Evolutionary conservation across 2,113 vertebrate species (phyloP).

Genomic region (Thamnaconus septentrionalis): DNA sequence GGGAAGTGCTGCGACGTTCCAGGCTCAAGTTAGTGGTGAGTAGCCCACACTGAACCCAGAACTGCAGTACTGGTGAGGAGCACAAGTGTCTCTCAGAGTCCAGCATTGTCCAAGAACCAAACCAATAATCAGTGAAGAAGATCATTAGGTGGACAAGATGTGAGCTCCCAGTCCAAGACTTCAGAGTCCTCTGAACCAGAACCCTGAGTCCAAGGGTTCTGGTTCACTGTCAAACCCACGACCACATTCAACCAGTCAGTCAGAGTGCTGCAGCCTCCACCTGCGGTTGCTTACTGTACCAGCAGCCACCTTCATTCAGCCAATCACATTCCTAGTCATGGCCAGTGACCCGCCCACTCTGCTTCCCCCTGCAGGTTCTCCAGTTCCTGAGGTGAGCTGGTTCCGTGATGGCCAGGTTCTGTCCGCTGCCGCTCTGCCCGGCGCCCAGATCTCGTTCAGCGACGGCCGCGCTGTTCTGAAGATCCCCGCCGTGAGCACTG

Average conservation of each 20-base stretch:
- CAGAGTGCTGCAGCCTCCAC: no score
- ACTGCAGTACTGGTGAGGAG: no score
- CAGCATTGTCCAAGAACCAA: no score
- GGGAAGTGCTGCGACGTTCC: constrained; percentile 99
- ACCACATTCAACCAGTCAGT: no score
- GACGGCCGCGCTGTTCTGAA: constrained; percentile 95
- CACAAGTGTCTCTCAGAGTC: no score
- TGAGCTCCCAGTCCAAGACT: no score
- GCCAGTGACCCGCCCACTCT: no score
- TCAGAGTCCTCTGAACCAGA: background rate
- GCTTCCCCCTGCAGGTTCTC: constrained; percentile 82
- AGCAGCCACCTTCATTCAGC: background rate
- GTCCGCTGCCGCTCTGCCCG: constrained; percentile 89
- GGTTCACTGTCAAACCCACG: no score
- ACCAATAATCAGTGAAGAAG: no score
- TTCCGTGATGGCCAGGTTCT: constrained; percentile 99
- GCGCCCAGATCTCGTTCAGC: constrained; percentile 97
- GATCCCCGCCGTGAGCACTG: constrained; percentile 90
- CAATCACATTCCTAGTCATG: background rate
- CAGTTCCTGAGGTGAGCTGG: constrained; percentile 99
- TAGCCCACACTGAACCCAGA: background rate
- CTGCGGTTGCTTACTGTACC: no score
- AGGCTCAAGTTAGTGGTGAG: constrained; percentile 99
- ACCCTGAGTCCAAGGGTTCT: no score
- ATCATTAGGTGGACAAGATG: no score